Evolutionary conservation across 2,113 vertebrate species (phyloP).

Genomic region (Arizona elegans): DNA sequence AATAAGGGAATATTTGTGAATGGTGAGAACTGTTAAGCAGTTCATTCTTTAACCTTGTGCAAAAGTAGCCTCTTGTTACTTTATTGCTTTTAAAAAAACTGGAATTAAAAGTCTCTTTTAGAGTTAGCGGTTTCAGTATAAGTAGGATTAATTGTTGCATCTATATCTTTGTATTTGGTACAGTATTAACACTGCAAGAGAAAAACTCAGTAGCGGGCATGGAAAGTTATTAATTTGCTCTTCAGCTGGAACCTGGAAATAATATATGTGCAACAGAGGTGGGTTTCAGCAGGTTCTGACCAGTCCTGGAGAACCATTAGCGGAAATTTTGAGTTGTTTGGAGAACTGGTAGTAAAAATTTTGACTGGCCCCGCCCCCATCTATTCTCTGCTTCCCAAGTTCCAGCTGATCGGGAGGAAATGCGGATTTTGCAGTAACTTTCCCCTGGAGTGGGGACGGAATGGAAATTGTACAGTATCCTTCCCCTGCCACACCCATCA

Average conservation of each 20-base stretch:
- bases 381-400: too few relatives aligned
- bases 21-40: neutral
- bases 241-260: neutral
- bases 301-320: too few relatives aligned
- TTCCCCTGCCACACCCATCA: too few relatives aligned
- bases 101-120: neutral
- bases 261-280: neutral
- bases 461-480: too few relatives aligned
- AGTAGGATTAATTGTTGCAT: neutral
- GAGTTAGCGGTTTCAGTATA: neutral
- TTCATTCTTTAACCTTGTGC: neutral
- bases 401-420: too few relatives aligned
- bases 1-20: neutral
- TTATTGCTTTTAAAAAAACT: neutral
- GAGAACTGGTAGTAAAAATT: too few relatives aligned
- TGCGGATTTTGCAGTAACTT: too few relatives aligned
- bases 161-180: neutral
- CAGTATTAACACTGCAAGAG: neutral
- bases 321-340: too few relatives aligned
- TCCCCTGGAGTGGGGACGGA: too few relatives aligned
- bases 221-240: neutral
- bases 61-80: neutral
- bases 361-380: too few relatives aligned
- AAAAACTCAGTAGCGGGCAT: neutral
- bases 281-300: too few relatives aligned